Evolutionary conservation across 2,113 vertebrate genomes (phyloP).

Genomic region (Dicaeum eximium): DNA sequence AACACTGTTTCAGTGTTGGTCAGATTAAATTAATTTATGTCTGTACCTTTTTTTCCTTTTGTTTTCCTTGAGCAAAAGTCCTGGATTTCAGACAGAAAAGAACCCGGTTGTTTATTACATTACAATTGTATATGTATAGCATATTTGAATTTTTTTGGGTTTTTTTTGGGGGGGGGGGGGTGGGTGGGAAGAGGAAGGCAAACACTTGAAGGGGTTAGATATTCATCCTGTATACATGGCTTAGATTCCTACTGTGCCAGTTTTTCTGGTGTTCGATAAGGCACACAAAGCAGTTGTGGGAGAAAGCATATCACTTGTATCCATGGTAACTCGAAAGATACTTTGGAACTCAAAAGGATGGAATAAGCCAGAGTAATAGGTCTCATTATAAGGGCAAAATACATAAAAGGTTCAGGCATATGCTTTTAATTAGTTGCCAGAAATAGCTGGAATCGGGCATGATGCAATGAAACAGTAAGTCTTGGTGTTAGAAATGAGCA

Average conservation of each 20-base stretch:
- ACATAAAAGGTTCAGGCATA: constrained; percentile 71
- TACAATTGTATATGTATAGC: background rate
- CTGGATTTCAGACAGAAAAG: background rate
- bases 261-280: constrained; percentile 72
- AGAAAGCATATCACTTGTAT: constrained; percentile 74
- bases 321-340: constrained; percentile 76
- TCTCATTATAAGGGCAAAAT: constrained; percentile 77
- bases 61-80: background rate
- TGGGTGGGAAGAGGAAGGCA: background rate
- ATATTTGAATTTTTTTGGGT: background rate
- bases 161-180: background rate
- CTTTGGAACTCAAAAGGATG: constrained; percentile 72
- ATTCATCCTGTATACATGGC: constrained; percentile 27
- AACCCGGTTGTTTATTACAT: background rate
- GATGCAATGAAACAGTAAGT: constrained; percentile 36
- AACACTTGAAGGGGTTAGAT: constrained; percentile 24
- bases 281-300: constrained; percentile 70
- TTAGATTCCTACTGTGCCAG: constrained; percentile 64
- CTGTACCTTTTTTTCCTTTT: background rate
- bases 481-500: constrained; percentile 28
- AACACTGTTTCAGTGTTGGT: background rate
- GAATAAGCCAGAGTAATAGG: constrained; percentile 73
- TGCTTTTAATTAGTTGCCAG: constrained; percentile 75
- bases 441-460: constrained; percentile 58
- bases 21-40: background rate